phyloP scores from a whole-genome alignment of 2,113 vertebrate species.

The Vimba vimba region DNA sequence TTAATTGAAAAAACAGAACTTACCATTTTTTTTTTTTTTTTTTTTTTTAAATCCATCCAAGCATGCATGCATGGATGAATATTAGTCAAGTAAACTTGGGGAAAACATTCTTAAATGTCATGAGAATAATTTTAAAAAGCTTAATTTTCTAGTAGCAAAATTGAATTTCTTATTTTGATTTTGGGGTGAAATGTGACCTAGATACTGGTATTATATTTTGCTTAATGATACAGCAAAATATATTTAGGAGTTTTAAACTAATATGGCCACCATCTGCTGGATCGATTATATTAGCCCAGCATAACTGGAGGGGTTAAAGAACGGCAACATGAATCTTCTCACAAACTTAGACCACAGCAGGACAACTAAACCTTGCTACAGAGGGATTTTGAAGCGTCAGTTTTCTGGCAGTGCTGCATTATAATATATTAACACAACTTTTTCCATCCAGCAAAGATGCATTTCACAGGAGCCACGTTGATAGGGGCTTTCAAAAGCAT shows the following conservation, averaged over 20 bases:
- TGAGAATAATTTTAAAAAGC: background rate
- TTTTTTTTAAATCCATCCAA: background rate
- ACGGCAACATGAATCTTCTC: slow-evolving; percentile 14
- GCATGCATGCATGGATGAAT: background rate
- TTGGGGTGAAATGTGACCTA: background rate
- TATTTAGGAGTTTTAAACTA: slow-evolving; percentile 19
- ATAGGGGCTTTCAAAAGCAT: slow-evolving; percentile 42
- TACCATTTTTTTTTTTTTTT: background rate
- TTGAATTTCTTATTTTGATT: background rate
- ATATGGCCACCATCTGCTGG: slow-evolving; percentile 31
- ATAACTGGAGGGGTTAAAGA: slow-evolving; percentile 4
- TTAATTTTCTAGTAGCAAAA: too few relatives aligned
- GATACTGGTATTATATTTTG: background rate
- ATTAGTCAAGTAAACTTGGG: background rate
- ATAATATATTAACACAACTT: slow-evolving; percentile 46
- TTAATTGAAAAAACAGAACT: background rate
- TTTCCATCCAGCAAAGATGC: slow-evolving; percentile 41
- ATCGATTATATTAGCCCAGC: slow-evolving; percentile 15
- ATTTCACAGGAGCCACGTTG: slow-evolving; percentile 48
- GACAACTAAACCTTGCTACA: slow-evolving; percentile 24
- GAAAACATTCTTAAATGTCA: background rate
- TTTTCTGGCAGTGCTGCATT: slow-evolving; percentile 30
- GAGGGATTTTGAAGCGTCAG: slow-evolving; percentile 25
- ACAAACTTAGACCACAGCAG: slow-evolving; percentile 24
- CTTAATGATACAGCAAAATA: background rate